Base-by-base conservation (phyloP, 1,140 invertebrate species). In the Lepidostoma basale region DNA sequence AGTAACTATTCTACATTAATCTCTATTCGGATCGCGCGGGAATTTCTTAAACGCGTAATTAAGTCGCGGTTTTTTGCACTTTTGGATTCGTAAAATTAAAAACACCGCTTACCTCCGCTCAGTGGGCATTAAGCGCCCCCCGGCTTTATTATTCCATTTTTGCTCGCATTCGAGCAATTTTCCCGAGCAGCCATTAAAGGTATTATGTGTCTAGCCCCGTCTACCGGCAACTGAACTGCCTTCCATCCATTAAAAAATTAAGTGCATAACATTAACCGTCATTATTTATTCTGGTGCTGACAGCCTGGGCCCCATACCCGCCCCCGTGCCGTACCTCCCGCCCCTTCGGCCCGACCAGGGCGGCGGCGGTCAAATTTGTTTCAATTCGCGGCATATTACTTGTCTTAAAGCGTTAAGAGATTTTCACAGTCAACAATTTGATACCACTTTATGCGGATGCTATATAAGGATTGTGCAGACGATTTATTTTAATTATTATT, bases 181-280 rank as follows among this genome's bases (percentile, higher is more conserved):
- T 65, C 47, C 65, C 20, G 40, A 10, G 52, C 49, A 58, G 49
- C 62, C 70, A 68, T 72, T 68, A 72, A 66, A 42, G 52, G 54
- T 62, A 52, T 59, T 59, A 40, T 33, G 60, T 14, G 64, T 63
- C 69, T 63, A 49, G 44, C 22, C 59, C 42, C 40, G 36, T 54
- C 63, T 54, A 42, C n/a, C 20, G 28, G 28, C 28, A 26, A 14
- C 28, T 36, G 52, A 66, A 72, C 60, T 68, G 69, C 66, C 62
- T 60, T 62, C 18, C 64, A 40, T 72, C 66, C 70, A 68, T 72
- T 72, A 68, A 72, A 72, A 71, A 68, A 72, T 72, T 72, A 68
- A 68, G 70, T 72, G 70, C 70, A 72, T 63, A 63, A 65, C 62
- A 72, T 66, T 65, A 72, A 72, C 60, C 67, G 62, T 62, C 59